Base-by-base conservation (phyloP, 2,888 invertebrate genomes). In the Coronaproctus castanopsis region DNA sequence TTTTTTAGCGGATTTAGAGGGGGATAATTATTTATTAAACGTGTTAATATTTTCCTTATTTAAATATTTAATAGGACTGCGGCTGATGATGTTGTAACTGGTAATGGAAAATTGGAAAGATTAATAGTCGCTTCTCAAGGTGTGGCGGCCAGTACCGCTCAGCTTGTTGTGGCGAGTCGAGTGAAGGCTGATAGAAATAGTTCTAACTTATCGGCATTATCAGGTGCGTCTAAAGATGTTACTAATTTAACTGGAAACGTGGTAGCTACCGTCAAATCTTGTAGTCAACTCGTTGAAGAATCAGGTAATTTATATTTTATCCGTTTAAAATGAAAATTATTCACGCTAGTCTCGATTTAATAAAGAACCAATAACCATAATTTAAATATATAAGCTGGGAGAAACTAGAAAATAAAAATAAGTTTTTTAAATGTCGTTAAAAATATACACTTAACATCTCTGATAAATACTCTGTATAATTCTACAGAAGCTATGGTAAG, bases 91-190 rank as follows among this genome's bases (percentile, higher is more conserved):
- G 87, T 92, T 14, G 87, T 95, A 21, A 80, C 81, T 23, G 83
- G 82, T 14, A 78, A 83, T 64, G 90, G 88, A 0, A 92, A 92
- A 71, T 81, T 88, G 69, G 92, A 93, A 69, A 88, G 90, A 69
- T 79, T 98, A 62, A 87, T 95, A 62, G 97, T 93, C 1, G 96
- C 95, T 5, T 93, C 97, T 21, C 95, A 97, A 74, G 91, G 91
- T 72, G 92, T 95, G 62, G 89, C 91, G 59, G 96, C 90, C 62
- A 90, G 86, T 65, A 97, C 97, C 1, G 95, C 96, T 55, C 97
- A 97, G 74, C 77, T 99, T 61, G 97, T 97, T 57, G 93, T 97
- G 0, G 92, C 97, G 18, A 93, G 93, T 64, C 81, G 89, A 60
- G 97, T 98, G 5, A 92, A 97, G 73, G 95, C 98, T 0, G 85